phyloP scores from a whole-genome alignment of 2,888 invertebrate species.

The Drosophila prostipennis region DNA sequence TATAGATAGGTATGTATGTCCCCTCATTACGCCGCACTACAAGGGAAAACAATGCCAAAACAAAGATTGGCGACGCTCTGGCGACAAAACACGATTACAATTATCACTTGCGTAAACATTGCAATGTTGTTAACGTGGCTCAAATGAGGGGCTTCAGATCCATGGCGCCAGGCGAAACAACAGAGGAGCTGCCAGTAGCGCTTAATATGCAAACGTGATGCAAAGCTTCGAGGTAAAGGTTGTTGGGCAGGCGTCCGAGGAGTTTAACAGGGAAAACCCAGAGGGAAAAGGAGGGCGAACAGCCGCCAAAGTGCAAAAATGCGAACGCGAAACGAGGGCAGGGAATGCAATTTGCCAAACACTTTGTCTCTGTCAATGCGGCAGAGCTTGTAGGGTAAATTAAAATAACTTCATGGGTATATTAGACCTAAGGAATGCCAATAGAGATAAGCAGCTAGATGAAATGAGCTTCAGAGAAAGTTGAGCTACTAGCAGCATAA shows the following conservation, averaged over 20 bases:
- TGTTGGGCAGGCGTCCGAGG: conserved; percentile 33
- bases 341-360: conserved; percentile 35
- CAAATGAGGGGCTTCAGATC: conserved; percentile 38
- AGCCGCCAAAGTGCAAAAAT: conserved; percentile 69
- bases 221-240: conserved; percentile 44
- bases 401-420: conserved; percentile 6
- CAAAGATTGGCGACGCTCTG: conserved; percentile 52
- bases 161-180: conserved; percentile 58
- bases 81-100: conserved; percentile 62
- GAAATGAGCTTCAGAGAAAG: neutral
- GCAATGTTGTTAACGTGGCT: conserved; percentile 66
- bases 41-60: conserved; percentile 16
- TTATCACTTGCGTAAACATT: conserved; percentile 78
- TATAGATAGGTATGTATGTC: conserved; percentile 1
- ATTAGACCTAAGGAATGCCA: neutral
- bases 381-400: conserved; percentile 6
- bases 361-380: conserved; percentile 36
- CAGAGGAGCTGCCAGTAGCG: conserved; percentile 17
- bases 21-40: conserved; percentile 58
- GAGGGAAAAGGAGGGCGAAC: neutral
- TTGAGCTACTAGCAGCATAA: neutral
- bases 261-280: neutral
- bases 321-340: conserved; percentile 67
- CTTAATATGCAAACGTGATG: conserved; percentile 79
- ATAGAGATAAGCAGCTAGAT: neutral